Conservation (phyloP, 2,113 vertebrate species). For the Dascyllus trimaculatus region DNA sequence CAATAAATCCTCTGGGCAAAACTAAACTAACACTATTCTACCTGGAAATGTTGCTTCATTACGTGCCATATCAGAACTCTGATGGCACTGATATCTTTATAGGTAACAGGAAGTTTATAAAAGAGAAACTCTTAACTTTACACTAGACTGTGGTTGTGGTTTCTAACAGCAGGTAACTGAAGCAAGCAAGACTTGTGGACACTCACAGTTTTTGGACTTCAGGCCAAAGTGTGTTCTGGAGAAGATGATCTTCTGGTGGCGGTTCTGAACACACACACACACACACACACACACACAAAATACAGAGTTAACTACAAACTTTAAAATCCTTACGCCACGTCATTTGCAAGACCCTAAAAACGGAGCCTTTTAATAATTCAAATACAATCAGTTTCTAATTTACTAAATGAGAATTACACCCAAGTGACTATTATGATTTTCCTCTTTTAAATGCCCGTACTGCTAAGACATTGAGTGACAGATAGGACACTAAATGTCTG, state of each 20-base stretch:
- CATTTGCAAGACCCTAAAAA: slow-evolving; percentile 31
- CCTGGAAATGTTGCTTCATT: slow-evolving; percentile 29
- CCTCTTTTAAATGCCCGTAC: slow-evolving; percentile 46
- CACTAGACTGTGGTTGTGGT: no score
- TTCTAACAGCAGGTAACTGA: no score
- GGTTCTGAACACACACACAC: slow-evolving; percentile 86
- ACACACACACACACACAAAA: neutral
- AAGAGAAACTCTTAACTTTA: no score
- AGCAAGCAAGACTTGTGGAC: neutral
- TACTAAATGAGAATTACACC: slow-evolving; percentile 60
- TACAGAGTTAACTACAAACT: neutral
- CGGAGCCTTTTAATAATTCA: slow-evolving; percentile 37
- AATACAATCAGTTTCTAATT: slow-evolving; percentile 51
- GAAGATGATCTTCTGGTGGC: slow-evolving; percentile 95
- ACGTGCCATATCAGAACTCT: slow-evolving; percentile 14
- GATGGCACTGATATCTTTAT: slow-evolving; percentile 3
- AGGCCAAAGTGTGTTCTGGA: slow-evolving; percentile 98
- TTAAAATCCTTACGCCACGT: slow-evolving; percentile 34
- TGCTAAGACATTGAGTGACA: slow-evolving; percentile 34
- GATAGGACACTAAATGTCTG: slow-evolving; percentile 5
- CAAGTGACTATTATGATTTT: slow-evolving; percentile 42
- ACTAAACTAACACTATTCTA: slow-evolving; percentile 27
- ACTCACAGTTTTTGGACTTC: slow-evolving; percentile 99
- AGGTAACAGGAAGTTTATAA: neutral
- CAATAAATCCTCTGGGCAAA: slow-evolving; percentile 30